A percentile compares a stretch with the other conserved stretches of the same genome.
phyloP scores from a whole-genome alignment of 1,140 invertebrate genomes.

The Hyphantria cunea region DNA sequence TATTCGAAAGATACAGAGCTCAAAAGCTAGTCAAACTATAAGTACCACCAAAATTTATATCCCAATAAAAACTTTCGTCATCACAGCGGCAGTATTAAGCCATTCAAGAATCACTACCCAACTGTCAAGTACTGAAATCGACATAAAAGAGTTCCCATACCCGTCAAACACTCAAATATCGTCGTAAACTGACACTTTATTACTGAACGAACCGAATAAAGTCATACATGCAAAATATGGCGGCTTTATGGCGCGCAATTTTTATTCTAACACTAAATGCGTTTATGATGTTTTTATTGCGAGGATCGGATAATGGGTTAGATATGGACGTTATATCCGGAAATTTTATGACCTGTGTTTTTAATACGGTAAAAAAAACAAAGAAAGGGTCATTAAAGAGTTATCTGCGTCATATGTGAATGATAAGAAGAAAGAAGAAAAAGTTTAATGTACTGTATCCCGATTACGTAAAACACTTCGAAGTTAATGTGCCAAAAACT shows the following conservation, averaged over 20 bases:
- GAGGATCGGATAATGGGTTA: background rate
- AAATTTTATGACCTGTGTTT: too few relatives aligned
- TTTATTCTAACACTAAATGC: slow-evolving; percentile 1
- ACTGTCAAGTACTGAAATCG: slow-evolving; percentile 2
- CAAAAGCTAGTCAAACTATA: background rate
- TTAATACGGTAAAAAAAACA: too few relatives aligned
- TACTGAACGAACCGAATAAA: slow-evolving; percentile 5
- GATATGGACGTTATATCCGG: background rate
- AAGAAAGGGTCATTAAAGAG: too few relatives aligned
- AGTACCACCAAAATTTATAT: background rate
- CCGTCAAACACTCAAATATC: slow-evolving; percentile 4
- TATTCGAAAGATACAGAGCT: too few relatives aligned
- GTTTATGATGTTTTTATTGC: background rate
- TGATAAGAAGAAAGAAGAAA: too few relatives aligned
- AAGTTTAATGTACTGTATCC: too few relatives aligned
- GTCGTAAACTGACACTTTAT: slow-evolving; percentile 6
- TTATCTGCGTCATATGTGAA: too few relatives aligned
- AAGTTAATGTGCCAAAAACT: too few relatives aligned
- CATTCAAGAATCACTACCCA: background rate
- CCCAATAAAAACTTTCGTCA: too few relatives aligned
- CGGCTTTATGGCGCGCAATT: slow-evolving; percentile 2
- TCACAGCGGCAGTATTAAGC: background rate
- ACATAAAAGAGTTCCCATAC: background rate
- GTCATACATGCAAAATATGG: slow-evolving; percentile 7
- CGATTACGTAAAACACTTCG: too few relatives aligned